These are phyloP conservation scores for Phania funesta DNA, from an alignment of 2,888 invertebrate genomes.

Conservation along the genomic window DNA sequence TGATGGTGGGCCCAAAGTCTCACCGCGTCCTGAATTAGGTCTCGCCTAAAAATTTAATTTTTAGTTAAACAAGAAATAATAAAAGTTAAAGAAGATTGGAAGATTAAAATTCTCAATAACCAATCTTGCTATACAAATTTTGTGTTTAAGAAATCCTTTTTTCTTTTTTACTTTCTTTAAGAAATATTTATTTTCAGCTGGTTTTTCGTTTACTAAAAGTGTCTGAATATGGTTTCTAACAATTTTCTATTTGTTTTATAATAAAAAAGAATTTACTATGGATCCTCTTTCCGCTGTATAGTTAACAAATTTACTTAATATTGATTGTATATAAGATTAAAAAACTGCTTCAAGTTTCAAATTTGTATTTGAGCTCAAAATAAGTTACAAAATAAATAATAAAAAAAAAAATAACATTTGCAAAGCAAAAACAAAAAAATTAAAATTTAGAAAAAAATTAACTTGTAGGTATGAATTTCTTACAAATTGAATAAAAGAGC, in stretches of 20 bases:
- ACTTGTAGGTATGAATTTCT: conserved; percentile 2
- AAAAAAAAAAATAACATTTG: conserved; percentile 16
- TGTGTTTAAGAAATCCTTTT: too few relatives aligned
- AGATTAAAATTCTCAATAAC: too few relatives aligned
- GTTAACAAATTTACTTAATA: conserved; percentile 54
- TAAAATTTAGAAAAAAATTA: not conserved
- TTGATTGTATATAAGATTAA: conserved; percentile 51
- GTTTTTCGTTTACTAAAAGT: not conserved
- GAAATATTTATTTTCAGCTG: not conserved
- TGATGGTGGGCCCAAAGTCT: too few relatives aligned
- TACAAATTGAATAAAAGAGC: conserved; percentile 47
- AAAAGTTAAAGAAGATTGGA: too few relatives aligned
- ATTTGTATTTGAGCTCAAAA: not conserved
- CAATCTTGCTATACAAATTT: too few relatives aligned
- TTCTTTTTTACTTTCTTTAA: too few relatives aligned
- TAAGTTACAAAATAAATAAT: not conserved
- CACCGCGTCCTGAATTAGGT: too few relatives aligned
- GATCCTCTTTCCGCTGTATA: conserved; percentile 11
- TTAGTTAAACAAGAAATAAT: too few relatives aligned
- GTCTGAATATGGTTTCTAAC: not conserved
- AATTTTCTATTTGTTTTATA: not conserved
- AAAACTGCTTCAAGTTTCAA: not conserved
- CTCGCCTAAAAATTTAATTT: too few relatives aligned
- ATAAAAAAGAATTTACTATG: not conserved
- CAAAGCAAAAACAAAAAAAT: conserved; percentile 32